phyloP scores from a whole-genome alignment of 1,140 invertebrate species.

The Papilio aristodemus region DNA sequence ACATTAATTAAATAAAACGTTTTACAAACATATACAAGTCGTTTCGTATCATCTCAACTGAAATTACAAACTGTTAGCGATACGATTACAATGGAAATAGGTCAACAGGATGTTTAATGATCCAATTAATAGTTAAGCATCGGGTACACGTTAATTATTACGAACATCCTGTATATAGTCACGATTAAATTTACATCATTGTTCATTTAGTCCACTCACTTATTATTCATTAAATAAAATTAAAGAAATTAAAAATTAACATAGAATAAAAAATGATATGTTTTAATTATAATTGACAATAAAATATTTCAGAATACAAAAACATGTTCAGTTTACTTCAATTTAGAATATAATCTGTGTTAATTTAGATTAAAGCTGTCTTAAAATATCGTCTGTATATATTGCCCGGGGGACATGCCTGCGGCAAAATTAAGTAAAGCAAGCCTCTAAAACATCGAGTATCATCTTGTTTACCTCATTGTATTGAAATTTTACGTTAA shows the following conservation, averaged over 20 bases:
- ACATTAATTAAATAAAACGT: neutral
- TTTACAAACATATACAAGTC: neutral
- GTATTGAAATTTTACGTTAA: too few species aligned
- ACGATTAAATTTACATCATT: neutral
- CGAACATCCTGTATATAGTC: neutral
- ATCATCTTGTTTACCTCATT: too few species aligned
- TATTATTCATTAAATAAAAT: neutral
- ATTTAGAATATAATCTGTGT: too few species aligned
- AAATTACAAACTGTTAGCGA: neutral
- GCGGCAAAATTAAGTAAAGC: too few species aligned
- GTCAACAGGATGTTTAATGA: slow-evolving; percentile 18
- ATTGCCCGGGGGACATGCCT: too few species aligned
- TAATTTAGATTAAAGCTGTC: too few species aligned
- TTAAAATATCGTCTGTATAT: too few species aligned
- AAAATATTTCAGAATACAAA: too few species aligned
- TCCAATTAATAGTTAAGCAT: slow-evolving; percentile 14
- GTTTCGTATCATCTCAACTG: neutral
- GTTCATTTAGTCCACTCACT: slow-evolving; percentile 3
- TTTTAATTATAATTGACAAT: too few species aligned
- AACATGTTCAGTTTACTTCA: too few species aligned
- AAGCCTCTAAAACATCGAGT: too few species aligned
- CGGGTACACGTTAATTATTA: neutral
- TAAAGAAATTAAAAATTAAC: neutral
- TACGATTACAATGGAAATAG: slow-evolving; percentile 5
- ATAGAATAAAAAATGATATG: too few species aligned